phyloP scores from a whole-genome alignment of 2,797 vertebrate genomes.

The Pangasius sanitwongsei region DNA sequence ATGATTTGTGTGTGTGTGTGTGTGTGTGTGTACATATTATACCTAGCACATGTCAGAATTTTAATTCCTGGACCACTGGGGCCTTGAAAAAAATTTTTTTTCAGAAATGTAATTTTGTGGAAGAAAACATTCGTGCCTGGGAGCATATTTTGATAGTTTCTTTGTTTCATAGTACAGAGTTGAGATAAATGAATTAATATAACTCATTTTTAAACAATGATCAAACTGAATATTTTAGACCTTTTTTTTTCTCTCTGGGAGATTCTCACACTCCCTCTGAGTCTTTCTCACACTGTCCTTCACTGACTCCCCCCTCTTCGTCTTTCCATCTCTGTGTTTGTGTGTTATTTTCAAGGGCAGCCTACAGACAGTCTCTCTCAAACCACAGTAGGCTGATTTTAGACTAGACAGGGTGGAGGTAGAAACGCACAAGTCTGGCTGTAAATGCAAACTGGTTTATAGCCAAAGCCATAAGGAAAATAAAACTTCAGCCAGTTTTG shows the following conservation, averaged over 20 bases:
- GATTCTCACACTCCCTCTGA: no score
- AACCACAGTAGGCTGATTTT: conserved; percentile 49
- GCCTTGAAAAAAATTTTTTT: background rate
- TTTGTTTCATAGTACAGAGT: background rate
- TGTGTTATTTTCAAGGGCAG: conserved; percentile 43
- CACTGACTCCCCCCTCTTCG: background rate
- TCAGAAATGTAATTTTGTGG: background rate
- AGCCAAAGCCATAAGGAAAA: conserved; percentile 34
- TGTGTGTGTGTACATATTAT: no score
- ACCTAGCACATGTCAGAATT: background rate
- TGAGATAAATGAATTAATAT: background rate
- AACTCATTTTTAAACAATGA: background rate
- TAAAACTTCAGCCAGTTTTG: conserved; percentile 31
- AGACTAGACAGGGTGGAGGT: conserved; percentile 56
- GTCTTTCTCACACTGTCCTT: background rate
- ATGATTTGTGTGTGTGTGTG: background rate
- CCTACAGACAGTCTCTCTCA: conserved; percentile 31
- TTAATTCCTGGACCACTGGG: background rate
- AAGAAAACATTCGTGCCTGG: background rate
- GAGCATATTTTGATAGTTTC: background rate
- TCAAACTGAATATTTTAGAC: background rate
- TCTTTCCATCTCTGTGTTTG: conserved; percentile 2
- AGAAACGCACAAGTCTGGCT: conserved; percentile 25
- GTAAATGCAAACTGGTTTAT: conserved; percentile 40
- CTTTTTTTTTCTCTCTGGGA: background rate